Base-by-base conservation (phyloP, 2,797 vertebrate species). In the Mus spretus region DNA sequence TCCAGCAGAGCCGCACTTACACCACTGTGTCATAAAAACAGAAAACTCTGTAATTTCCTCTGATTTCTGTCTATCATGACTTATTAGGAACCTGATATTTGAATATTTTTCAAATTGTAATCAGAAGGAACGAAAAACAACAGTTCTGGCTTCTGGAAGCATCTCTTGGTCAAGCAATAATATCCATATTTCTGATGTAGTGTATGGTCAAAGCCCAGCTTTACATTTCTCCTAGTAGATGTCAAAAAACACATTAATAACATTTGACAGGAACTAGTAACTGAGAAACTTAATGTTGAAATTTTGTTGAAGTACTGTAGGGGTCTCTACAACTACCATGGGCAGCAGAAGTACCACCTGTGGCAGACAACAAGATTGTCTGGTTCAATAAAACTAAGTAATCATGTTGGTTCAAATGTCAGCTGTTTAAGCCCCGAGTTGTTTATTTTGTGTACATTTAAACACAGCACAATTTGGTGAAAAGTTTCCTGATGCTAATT, bases 31-130 rank as follows among this genome's bases (percentile, higher is more conserved):
- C 72, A 77, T 77, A 47, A 89, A 88, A 31, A 47, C 53, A 61
- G 17, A 40, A 75, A 75, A 31, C 24, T 47, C 97, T 97, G 85
- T 67, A 97, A 97, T 96, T 93, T 65, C 83, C 67, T 97, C 95
- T 95, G 97, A 97, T 95, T 93, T 63, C 85, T 95, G 55, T 37
- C 89, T 97, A 97, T 97, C 34, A n/a, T 89, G 90, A 97, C 53
- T 59, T 75, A 75, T 75, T 57, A 87, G 78, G 98, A 96, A 97
- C 75, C 95, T 98, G 94, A 53, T 61, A 97, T 28, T 86, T 91
- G 90, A 97, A 91, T 96, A 80, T 98, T 97, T 96, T 91, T 47
- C 77, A 31, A 92, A 85, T 97, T 77, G 37, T 89, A 28, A 89
- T 47, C 26, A 75, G 70, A 88, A 74, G 26, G 22, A 70, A 40